phyloP scores from a whole-genome alignment of 2,113 vertebrate genomes.

The Megalops atlanticus region DNA sequence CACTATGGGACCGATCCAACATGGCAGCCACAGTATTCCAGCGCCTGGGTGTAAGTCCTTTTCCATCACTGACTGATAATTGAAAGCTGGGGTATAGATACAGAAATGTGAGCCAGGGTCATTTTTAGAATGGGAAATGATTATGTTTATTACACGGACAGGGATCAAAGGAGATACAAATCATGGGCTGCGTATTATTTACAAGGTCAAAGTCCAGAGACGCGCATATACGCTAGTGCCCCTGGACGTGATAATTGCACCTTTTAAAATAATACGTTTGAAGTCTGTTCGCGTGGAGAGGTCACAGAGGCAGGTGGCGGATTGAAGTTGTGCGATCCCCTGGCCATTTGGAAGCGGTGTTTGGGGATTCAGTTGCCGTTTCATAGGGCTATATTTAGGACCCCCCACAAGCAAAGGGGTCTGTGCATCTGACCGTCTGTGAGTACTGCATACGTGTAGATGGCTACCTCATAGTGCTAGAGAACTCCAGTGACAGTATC shows the following conservation, averaged over 20 bases:
- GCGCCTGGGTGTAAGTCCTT: neutral
- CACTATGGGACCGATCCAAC: slow-evolving; percentile 49
- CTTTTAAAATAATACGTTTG: slow-evolving; percentile 28
- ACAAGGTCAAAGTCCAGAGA: slow-evolving; percentile 35
- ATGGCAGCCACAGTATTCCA: slow-evolving; percentile 38
- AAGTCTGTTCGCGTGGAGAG: slow-evolving; percentile 20
- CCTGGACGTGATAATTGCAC: slow-evolving; percentile 35
- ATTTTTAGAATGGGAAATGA: slow-evolving; percentile 37
- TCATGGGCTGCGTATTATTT: slow-evolving; percentile 18
- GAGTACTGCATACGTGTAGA: too few relatives aligned
- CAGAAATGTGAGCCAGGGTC: slow-evolving; percentile 38
- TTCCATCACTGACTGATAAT: slow-evolving; percentile 38
- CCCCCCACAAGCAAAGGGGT: slow-evolving; percentile 33
- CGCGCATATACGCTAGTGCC: neutral
- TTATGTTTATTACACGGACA: neutral
- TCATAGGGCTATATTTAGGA: neutral
- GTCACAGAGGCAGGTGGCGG: slow-evolving; percentile 15
- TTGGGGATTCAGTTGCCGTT: neutral
- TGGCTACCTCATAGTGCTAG: neutral
- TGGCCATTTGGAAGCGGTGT: neutral
- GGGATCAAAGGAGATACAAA: slow-evolving; percentile 41
- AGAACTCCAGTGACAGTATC: neutral
- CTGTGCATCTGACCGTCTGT: slow-evolving; percentile 55
- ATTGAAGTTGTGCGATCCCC: slow-evolving; percentile 16
- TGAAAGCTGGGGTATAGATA: slow-evolving; percentile 25